Evolutionary conservation across 1,140 invertebrate species (phyloP).

Genomic region (Cotesia chilonis): DNA sequence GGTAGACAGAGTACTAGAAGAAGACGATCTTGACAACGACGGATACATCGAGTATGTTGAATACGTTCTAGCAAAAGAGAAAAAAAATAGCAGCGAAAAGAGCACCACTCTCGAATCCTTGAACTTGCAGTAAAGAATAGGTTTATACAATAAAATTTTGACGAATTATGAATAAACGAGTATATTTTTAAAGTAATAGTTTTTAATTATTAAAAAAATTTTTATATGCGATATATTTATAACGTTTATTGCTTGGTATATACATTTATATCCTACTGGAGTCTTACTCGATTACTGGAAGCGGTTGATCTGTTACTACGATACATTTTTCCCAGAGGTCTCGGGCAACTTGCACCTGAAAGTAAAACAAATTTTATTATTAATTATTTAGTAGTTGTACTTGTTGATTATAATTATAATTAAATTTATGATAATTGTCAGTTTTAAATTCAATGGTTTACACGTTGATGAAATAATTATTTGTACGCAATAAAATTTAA

Average conservation of each 20-base stretch:
- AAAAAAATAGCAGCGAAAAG: conserved; percentile 35
- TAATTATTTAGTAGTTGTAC: no score
- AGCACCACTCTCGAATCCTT: conserved; percentile 26
- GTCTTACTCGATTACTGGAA: conserved; percentile 50
- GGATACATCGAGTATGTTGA: conserved; percentile 85
- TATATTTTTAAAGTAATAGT: no score
- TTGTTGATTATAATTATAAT: no score
- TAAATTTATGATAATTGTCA: no score
- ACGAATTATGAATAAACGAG: no score
- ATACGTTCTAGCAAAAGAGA: conserved; percentile 71
- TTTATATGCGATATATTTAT: conserved; percentile 1
- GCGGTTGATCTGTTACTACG: conserved; percentile 70
- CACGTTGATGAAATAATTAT: no score
- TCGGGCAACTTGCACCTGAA: conserved; percentile 68
- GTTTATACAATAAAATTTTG: neutral
- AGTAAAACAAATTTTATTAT: conserved; percentile 32
- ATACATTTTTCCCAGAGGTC: conserved; percentile 79
- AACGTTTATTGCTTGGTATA: no score
- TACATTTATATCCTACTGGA: neutral
- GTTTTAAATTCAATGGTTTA: no score
- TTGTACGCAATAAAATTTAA: no score
- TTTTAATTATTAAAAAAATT: no score
- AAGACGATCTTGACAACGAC: conserved; percentile 82
- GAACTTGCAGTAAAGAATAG: conserved; percentile 29
- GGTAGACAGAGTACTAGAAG: conserved; percentile 79